Evolutionary conservation across 2,797 vertebrate genomes (phyloP), one percentile per base, ranked within the genome.

Genomic region (Thamnophis elegans): DNA sequence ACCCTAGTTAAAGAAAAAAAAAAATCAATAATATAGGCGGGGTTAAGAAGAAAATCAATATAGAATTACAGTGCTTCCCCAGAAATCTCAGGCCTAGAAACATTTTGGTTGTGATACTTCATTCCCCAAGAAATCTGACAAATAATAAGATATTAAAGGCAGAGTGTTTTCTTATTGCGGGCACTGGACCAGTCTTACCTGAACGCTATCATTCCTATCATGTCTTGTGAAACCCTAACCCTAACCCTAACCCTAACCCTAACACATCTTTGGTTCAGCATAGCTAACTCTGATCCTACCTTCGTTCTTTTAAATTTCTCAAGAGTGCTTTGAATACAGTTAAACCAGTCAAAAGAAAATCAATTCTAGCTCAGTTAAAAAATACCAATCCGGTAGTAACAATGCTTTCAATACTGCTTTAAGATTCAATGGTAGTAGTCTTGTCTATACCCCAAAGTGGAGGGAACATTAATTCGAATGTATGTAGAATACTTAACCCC

Each of bases 41-140:
- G 87, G 90, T 93, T 93, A 89, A 93, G 87, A 93, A 91, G 68
- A 78, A 90, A 90, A 93, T 93, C 92, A 56, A 93, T 93, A 47
- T 53, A 85, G 86, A 65, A 82, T 89, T 88, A 53, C 58, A 89
- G 90, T 62, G 88, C 55, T 93, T 93, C 68, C 65, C 88, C 62
- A 51, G 14, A 47, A 90, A 85, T 88, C 47, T 55, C 68, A 28
- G 68, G 42, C 58, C 9, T 89, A 32, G 86, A 91, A 93, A 88
- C 10, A 14, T 89, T 58, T 85, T 73, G 91, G 62, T 32, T 42
- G 42, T 32, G 89, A 42, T 11, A 3, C 88, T 78, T 58, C 58
- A 56, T 55, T 73, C 7, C 36, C 90, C 55, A 60, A 65, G 26
- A 89, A 82, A 82, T 53, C 54, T 88, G 86, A 82, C 60, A 54